These are phyloP conservation scores for Sarcoramphus papa DNA, from an alignment of 2,797 vertebrate genomes.

Conservation along the genomic window DNA sequence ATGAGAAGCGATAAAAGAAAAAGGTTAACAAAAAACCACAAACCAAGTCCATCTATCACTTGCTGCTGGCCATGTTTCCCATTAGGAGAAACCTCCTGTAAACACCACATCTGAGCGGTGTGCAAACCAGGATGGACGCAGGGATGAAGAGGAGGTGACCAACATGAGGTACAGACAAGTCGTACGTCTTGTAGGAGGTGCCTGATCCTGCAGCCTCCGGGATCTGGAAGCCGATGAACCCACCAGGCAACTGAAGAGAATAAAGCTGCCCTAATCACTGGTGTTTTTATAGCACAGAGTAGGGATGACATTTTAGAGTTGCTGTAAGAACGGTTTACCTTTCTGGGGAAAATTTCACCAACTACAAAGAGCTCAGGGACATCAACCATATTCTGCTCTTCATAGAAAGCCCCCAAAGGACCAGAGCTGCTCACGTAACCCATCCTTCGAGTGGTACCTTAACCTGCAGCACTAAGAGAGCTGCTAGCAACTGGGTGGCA, in stretches of 20 bases:
- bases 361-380: neutral
- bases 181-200: neutral
- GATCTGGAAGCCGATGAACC: neutral
- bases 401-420: neutral
- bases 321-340: neutral
- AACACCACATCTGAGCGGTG: neutral
- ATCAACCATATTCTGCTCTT: neutral
- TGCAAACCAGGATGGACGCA: neutral
- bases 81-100: neutral
- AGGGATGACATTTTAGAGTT: neutral
- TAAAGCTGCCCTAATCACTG: neutral
- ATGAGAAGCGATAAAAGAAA: neutral
- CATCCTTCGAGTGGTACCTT: neutral
- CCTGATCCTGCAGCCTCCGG: neutral
- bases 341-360: neutral
- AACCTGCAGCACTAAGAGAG: neutral
- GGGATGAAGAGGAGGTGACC: neutral
- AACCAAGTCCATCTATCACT: neutral
- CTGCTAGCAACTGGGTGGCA: neutral
- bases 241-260: neutral
- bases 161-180: fast-evolving
- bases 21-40: neutral
- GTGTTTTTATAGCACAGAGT: neutral
- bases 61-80: neutral
- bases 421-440: neutral